Base-by-base conservation (phyloP, 2,797 vertebrate species). In the Dermochelys coriacea region DNA sequence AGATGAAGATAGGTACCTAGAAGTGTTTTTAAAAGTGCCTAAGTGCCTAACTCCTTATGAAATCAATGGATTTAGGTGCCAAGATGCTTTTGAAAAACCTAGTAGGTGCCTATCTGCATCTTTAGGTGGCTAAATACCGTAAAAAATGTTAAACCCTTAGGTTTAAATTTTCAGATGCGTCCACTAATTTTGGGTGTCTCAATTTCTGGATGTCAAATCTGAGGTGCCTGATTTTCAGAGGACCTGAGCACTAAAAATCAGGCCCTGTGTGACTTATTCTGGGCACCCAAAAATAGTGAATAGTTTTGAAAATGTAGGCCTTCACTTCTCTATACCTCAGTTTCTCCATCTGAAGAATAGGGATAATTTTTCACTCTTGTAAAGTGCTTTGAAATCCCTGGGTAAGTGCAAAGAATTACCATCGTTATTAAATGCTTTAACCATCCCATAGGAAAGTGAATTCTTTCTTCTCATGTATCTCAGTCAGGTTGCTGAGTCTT, bases 401-500 rank as follows among this genome's bases (percentile, higher is more conserved):
- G 29, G 9, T 21, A 78, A 85, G 31, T 45, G 51, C 50, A 68
- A 51, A 12, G 55, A 86, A 85, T 68, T 89, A 23, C 25, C 87
- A 78, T 50, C 47, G 11, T 25, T 8, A 86, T 14, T 71, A 87
- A 25, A 8, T 55, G 49, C 75, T 25, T 31, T 8, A 41, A 19
- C 4, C 4, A 41, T 68, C 3, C 1, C 5, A 2, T n/a, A 57
- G 52, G 4, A 37, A 68, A 6, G 1, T 23, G 25, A 81, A 75
- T 81, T 85, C 87, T 89, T 54, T 79, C 15, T 88, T 83, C 86
- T 93, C 59, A 52, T 90, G 95, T 93, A 64, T 64, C 78, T 96
- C 87, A 85, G 19, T 84, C 52, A 57, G 27, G 3, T 15, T 37
- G 47, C 21, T 45, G 87, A 19, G 14, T 68, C 82, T 12, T 5